These are phyloP conservation scores for Corythornis madagascariensis DNA, from an alignment of 2,113 vertebrate species.

Conservation along the genomic window DNA sequence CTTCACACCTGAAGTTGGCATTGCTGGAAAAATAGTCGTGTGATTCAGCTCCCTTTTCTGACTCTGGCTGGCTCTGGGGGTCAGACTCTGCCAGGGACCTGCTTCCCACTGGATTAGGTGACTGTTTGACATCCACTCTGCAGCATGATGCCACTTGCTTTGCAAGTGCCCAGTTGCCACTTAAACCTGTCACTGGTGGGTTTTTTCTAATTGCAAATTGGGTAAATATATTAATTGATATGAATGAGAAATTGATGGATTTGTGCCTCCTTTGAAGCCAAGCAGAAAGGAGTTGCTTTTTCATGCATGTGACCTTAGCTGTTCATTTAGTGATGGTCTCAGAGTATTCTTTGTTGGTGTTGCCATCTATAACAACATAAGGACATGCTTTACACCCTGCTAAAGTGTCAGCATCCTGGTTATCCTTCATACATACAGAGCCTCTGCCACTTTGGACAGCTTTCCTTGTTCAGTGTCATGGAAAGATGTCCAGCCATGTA, in stretches of 20 bases:
- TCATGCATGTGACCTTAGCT: neutral
- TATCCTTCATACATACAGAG: neutral
- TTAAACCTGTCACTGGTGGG: neutral
- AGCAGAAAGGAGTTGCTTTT: neutral
- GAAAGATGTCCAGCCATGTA: neutral
- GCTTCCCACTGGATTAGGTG: neutral
- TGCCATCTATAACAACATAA: neutral
- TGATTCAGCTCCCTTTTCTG: neutral
- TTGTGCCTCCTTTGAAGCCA: neutral
- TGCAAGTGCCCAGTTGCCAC: neutral
- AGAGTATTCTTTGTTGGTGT: neutral
- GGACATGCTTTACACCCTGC: neutral
- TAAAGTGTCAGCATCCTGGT: neutral
- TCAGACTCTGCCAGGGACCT: neutral
- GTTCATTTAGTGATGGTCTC: neutral
- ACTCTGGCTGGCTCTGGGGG: neutral
- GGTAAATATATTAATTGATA: neutral
- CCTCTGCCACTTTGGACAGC: neutral
- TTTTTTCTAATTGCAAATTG: neutral
- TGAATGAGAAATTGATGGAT: neutral
- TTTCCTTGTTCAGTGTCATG: neutral
- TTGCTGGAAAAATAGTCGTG: neutral
- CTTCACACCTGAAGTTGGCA: conserved; percentile 18
- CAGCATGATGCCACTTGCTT: neutral
- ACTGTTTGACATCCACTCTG: neutral